These are phyloP conservation scores for Phyllostomus hastatus DNA, from an alignment of 2,113 vertebrate genomes.

Conservation along the genomic window DNA sequence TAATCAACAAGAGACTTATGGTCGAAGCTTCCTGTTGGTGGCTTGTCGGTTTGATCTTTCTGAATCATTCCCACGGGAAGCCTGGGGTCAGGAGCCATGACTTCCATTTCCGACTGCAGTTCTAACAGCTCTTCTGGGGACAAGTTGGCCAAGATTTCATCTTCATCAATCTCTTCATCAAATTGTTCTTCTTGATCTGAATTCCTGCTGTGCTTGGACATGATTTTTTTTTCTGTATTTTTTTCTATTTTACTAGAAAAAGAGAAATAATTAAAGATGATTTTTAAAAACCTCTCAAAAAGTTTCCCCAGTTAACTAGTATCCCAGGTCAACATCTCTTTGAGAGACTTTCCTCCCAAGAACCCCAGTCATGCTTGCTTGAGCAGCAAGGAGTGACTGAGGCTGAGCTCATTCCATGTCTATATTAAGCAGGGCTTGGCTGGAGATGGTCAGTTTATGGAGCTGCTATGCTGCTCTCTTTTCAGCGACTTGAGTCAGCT, in stretches of 20 bases:
- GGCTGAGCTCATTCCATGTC: conserved; percentile 75
- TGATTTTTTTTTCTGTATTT: conserved; percentile 35
- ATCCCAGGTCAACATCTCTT: neutral
- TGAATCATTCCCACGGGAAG: conserved; percentile 95
- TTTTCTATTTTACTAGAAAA: conserved; percentile 39
- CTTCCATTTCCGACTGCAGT: conserved; percentile 95
- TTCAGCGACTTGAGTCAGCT: conserved; percentile 88
- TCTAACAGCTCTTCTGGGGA: conserved; percentile 94
- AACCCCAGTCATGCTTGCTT: conserved; percentile 39
- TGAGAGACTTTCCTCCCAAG: neutral
- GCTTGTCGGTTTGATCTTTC: conserved; percentile 93
- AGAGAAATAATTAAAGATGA: conserved; percentile 30
- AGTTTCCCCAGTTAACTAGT: neutral
- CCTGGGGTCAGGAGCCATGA: conserved; percentile 92
- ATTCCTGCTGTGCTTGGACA: conserved; percentile 79
- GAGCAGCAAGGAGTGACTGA: conserved; percentile 42
- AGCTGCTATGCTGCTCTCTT: conserved; percentile 77
- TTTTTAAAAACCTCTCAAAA: neutral
- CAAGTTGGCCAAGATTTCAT: conserved; percentile 93
- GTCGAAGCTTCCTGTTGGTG: conserved; percentile 91
- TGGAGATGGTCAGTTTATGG: conserved; percentile 89
- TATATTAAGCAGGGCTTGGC: conserved; percentile 92
- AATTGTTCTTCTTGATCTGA: conserved; percentile 76
- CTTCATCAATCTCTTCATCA: conserved; percentile 89
- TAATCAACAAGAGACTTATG: conserved; percentile 95